These are phyloP conservation scores for Carpatolechia fugitivella DNA, from an alignment of 2,888 invertebrate species.

Conservation along the genomic window DNA sequence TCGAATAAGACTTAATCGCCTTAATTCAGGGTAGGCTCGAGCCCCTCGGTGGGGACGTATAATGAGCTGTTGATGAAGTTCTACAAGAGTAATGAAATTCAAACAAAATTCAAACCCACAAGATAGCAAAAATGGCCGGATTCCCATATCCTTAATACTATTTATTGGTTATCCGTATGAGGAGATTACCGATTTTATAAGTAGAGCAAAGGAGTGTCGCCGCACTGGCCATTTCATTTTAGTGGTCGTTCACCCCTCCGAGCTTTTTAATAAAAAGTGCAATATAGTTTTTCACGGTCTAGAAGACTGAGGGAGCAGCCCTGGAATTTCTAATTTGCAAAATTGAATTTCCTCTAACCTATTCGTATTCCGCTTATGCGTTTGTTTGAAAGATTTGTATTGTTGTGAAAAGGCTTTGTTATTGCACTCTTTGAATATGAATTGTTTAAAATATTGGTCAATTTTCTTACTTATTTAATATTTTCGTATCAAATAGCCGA, in stretches of 20 bases:
- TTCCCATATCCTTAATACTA: slow-evolving; percentile 51
- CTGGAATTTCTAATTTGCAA: slow-evolving; percentile 62
- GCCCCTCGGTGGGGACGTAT: too few species aligned
- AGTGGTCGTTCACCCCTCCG: slow-evolving; percentile 71
- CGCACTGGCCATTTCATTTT: slow-evolving; percentile 75
- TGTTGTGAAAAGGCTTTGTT: too few species aligned
- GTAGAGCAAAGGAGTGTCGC: slow-evolving; percentile 71
- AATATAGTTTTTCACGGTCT: slow-evolving; percentile 66
- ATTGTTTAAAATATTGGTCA: neutral
- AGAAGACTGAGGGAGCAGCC: slow-evolving; percentile 39
- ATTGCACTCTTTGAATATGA: neutral
- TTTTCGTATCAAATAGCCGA: too few species aligned
- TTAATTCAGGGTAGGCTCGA: too few species aligned
- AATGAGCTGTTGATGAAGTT: too few species aligned
- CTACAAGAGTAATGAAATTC: too few species aligned
- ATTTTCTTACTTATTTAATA: too few species aligned
- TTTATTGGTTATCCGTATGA: slow-evolving; percentile 51
- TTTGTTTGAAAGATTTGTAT: neutral
- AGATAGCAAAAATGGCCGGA: slow-evolving; percentile 30
- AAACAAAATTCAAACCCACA: neutral
- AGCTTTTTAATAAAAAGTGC: slow-evolving; percentile 71
- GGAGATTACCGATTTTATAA: slow-evolving; percentile 71
- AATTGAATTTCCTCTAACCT: slow-evolving; percentile 47
- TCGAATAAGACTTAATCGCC: too few species aligned
- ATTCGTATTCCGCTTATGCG: slow-evolving; percentile 13